These are phyloP conservation scores for Cyclophora punctaria DNA, from an alignment of 2,888 invertebrate genomes.

Conservation along the genomic window DNA sequence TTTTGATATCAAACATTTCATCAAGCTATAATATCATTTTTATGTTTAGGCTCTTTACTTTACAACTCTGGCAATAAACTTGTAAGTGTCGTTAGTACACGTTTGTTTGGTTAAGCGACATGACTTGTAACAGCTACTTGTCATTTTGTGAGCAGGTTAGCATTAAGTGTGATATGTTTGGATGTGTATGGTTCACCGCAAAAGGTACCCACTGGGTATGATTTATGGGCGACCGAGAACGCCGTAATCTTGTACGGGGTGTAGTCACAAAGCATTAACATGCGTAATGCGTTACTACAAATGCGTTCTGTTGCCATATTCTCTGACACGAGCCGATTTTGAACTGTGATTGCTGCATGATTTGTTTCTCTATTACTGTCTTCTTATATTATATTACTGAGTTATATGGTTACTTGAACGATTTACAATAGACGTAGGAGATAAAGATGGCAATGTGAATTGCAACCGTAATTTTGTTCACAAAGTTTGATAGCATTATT, in stretches of 20 bases:
- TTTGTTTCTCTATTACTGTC: slow-evolving; percentile 4
- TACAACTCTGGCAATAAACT: too few species aligned
- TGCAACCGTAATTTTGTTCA: too few species aligned
- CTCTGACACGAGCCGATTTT: slow-evolving; percentile 11
- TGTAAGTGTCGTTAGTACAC: too few species aligned
- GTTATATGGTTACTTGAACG: too few species aligned
- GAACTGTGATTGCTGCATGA: slow-evolving; percentile 9
- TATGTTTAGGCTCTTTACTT: too few species aligned
- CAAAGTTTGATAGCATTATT: too few species aligned
- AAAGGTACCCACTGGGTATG: slow-evolving; percentile 40
- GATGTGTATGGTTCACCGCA: slow-evolving; percentile 35
- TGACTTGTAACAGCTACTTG: slow-evolving; percentile 11
- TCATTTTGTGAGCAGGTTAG: slow-evolving; percentile 13
- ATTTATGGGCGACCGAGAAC: slow-evolving; percentile 34
- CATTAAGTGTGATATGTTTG: slow-evolving; percentile 31
- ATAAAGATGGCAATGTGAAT: too few species aligned
- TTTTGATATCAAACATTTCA: too few species aligned
- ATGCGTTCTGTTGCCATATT: slow-evolving; percentile 18
- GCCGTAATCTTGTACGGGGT: slow-evolving; percentile 19
- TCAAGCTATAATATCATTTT: too few species aligned
- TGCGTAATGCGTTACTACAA: slow-evolving; percentile 34
- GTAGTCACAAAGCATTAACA: slow-evolving; percentile 32
- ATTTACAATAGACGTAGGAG: too few species aligned
- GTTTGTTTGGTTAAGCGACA: slow-evolving; percentile 15
- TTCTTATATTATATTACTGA: too few species aligned